Percentiles rank a stretch among this genome's conserved stretches.
Evolutionary conservation across 2,113 vertebrate genomes (phyloP).

Genomic region (Rhagologus leucostigma): DNA sequence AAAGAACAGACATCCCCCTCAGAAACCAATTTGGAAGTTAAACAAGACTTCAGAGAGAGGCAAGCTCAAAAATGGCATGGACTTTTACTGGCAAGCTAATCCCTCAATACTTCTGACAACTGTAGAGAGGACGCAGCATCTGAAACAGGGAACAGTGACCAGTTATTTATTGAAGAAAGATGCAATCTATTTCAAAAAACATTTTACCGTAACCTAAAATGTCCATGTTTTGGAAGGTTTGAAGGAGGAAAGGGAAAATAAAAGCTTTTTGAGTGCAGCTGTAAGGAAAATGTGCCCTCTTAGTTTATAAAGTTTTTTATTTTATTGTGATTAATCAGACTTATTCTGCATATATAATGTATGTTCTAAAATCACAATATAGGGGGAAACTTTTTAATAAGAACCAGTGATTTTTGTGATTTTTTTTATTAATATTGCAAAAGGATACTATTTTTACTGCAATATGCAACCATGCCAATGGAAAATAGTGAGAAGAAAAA

Average conservation of each 20-base stretch:
- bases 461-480: conserved; percentile 42
- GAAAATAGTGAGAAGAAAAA: conserved; percentile 49
- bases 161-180: conserved; percentile 3
- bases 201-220: conserved; percentile 2
- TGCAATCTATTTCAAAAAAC: not conserved
- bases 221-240: not conserved
- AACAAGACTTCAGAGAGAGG: not conserved
- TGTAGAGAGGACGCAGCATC: not conserved
- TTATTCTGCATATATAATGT: not conserved
- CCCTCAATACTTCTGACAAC: not conserved
- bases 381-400: not conserved
- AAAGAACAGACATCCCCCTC: not conserved
- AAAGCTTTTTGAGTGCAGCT: not conserved
- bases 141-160: not conserved
- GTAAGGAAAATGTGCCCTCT: not conserved
- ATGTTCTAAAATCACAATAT: not conserved
- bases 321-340: not conserved
- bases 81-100: not conserved
- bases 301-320: not conserved
- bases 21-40: conserved; percentile 18
- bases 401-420: not conserved
- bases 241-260: not conserved
- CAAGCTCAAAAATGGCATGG: not conserved
- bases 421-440: conserved; percentile 25
- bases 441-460: conserved; percentile 35